Evolutionary conservation across 2,113 vertebrate genomes (phyloP), one percentile per base, ranked within the genome.

Genomic region (Gallinago media): DNA sequence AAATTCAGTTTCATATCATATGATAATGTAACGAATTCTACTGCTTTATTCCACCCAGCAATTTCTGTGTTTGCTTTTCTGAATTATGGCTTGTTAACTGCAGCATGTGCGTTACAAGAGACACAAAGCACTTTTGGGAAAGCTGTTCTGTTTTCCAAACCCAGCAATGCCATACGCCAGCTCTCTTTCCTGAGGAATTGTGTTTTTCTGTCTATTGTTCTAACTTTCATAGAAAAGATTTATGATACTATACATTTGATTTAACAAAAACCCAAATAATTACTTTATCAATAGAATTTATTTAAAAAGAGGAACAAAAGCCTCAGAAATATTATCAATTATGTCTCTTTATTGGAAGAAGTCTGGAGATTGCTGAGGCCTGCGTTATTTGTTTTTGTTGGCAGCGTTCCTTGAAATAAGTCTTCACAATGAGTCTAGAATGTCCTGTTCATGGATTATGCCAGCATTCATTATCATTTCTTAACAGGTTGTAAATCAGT

Each of bases 351-450:
- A 49, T 63, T 88, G 50, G 31, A 91, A 89, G 36, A 79, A 61
- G 4, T 62, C 15, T 73, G 22, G 49, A 61, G 52, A 70, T 34
- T 86, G 73, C 77, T 83, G 65, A 88, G 58, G 15, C n/a, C 44
- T 59, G n/a, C 42, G 73, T 68, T 94, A 67, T 59, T 81, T 88
- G 26, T n/a, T 96, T 85, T 89, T 86, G 9, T 73, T 95, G 81
- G 73, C 92, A 63, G 36, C 5, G 2, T 75, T 31, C 49, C n/a
- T 26, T 63, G 81, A 84, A 89, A 92, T 96, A 86, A 93, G 40
- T 89, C 49, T 81, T 73, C 44, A 49, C 61, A 94, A 91, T 79
- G 50, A 62, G 70, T 42, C 34, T 85, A 46, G 76, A 88, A 93
- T 95, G 82, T 42, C 58, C 49, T 96, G 77, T 90, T 87, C 76